Evolutionary conservation across 2,888 invertebrate species (phyloP).

Genomic region (Tinea semifulvella): DNA sequence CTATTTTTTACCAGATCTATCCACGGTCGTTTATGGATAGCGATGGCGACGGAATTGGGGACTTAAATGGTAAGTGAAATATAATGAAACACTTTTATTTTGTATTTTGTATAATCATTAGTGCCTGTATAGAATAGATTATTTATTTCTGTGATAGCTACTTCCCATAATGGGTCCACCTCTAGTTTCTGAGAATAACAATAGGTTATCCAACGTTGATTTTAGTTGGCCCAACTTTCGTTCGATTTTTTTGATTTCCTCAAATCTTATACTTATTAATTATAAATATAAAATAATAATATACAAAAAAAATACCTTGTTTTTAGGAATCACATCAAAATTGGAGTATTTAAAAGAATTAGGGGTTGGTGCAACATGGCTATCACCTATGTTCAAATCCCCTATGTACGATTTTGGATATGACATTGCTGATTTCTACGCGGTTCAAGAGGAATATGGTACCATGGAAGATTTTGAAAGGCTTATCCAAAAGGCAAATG

Average conservation of each 20-base stretch:
- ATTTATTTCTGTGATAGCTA: no score
- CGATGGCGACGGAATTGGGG: constrained; percentile 77
- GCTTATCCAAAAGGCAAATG: constrained; percentile 64
- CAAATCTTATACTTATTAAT: not conserved
- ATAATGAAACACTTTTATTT: not conserved
- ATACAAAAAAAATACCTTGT: constrained; percentile 9
- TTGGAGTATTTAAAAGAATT: constrained; percentile 72
- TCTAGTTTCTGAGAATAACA: no score
- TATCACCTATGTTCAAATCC: constrained; percentile 77
- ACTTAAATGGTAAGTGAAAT: constrained; percentile 60
- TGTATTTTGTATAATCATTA: not conserved
- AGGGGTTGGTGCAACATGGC: constrained; percentile 76
- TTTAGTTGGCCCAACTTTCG: no score
- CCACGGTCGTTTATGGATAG: constrained; percentile 84
- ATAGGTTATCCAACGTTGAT: no score
- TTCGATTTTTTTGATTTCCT: not conserved
- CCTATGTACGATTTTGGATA: constrained; percentile 87
- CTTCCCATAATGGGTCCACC: no score
- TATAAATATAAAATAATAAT: constrained; percentile 1
- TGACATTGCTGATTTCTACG: constrained; percentile 77
- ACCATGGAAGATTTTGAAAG: constrained; percentile 75
- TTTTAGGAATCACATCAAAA: constrained; percentile 67
- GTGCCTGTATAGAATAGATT: no score
- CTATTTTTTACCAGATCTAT: constrained; percentile 82
- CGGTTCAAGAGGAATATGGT: constrained; percentile 76